Percentiles rank a stretch among this genome's conserved stretches.
phyloP scores from a whole-genome alignment of 2,797 vertebrate species.

The Fistularia tabacaria region DNA sequence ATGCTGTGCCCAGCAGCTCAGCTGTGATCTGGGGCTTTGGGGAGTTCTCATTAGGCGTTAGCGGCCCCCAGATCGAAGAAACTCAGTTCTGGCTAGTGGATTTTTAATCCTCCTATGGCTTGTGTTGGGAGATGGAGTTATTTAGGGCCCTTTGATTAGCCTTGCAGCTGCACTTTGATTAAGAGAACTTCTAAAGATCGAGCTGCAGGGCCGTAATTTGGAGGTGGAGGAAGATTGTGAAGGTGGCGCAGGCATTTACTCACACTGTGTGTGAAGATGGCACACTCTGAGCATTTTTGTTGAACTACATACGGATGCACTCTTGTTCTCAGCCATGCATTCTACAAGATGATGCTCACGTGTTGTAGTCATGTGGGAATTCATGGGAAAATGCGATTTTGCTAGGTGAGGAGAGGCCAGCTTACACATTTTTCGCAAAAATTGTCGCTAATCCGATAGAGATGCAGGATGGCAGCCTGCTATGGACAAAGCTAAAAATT shows the following conservation, averaged over 20 bases:
- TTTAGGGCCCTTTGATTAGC: slow-evolving; percentile 99
- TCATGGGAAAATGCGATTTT: too few relatives aligned
- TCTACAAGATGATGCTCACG: too few relatives aligned
- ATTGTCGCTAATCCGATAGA: too few relatives aligned
- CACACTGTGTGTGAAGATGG: slow-evolving; percentile 20
- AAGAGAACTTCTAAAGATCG: slow-evolving; percentile 91
- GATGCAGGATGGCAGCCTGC: slow-evolving; percentile 12
- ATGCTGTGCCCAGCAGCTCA: slow-evolving; percentile 78
- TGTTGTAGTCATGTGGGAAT: too few relatives aligned
- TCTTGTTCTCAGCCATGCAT: too few relatives aligned
- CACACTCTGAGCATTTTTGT: slow-evolving; percentile 5
- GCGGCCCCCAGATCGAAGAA: slow-evolving; percentile 88
- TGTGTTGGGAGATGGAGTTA: slow-evolving; percentile 93
- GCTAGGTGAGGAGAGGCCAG: too few relatives aligned
- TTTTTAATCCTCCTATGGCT: slow-evolving; percentile 98
- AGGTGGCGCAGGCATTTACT: slow-evolving; percentile 29
- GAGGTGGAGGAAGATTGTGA: slow-evolving; percentile 56
- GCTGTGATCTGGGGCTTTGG: slow-evolving; percentile 95
- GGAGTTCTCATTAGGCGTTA: slow-evolving; percentile 95
- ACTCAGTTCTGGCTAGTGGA: slow-evolving; percentile 92
- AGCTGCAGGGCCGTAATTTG: slow-evolving; percentile 76
- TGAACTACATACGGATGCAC: background rate
- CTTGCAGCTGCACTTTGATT: slow-evolving; percentile 92
- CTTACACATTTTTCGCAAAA: too few relatives aligned
- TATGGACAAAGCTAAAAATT: slow-evolving; percentile 28